A percentile compares a stretch with the other conserved stretches of the same genome.
Evolutionary conservation across 1,140 invertebrate species (phyloP).

Genomic region (Myzus persicae): DNA sequence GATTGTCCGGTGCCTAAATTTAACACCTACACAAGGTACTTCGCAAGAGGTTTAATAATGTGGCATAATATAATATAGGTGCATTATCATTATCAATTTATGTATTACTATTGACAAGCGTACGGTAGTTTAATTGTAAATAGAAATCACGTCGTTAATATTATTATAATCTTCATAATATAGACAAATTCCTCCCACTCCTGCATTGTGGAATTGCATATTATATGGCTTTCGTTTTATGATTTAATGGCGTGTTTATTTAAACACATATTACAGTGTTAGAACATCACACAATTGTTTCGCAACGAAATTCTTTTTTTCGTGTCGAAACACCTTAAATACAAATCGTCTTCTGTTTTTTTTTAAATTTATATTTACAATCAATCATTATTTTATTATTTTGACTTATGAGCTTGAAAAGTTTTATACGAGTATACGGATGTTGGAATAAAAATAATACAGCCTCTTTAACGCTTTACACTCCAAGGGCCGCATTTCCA

Average conservation of each 20-base stretch:
- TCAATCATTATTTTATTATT: background rate
- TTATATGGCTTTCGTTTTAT: constrained; percentile 12
- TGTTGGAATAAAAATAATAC: background rate
- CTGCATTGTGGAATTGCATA: background rate
- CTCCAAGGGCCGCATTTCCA: background rate
- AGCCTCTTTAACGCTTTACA: background rate
- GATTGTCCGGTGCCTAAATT: background rate
- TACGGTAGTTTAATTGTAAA: background rate
- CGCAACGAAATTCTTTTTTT: background rate
- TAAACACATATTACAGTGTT: background rate
- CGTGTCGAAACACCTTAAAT: background rate
- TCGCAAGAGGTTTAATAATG: background rate
- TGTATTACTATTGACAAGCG: background rate
- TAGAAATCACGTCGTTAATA: background rate
- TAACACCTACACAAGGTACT: background rate
- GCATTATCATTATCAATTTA: background rate
- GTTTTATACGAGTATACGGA: background rate
- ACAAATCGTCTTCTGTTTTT: background rate
- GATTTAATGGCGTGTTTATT: background rate
- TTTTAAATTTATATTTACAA: background rate
- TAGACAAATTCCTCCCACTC: background rate
- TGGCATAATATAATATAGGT: background rate
- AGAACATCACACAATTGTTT: background rate
- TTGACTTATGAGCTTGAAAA: background rate
- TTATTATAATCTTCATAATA: background rate